phyloP scores from a whole-genome alignment of 2,888 invertebrate genomes.

The Pyrrhia umbra region DNA sequence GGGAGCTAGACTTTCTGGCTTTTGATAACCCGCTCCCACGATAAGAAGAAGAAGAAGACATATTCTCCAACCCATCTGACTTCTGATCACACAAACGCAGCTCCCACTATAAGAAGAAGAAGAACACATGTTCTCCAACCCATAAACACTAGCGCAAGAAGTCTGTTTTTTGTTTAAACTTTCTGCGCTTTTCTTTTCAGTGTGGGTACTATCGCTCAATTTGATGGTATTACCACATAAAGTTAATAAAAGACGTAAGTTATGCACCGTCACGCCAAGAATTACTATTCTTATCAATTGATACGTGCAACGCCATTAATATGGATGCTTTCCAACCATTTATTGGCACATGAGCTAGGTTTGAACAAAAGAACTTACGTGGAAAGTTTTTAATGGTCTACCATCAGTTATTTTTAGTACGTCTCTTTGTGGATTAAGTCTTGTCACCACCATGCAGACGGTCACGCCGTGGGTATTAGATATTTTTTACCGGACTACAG shows the following conservation, averaged over 20 bases:
- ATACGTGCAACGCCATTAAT: constrained; percentile 66
- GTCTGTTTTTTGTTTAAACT: neutral
- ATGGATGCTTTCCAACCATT: constrained; percentile 23
- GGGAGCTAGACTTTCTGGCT: no score
- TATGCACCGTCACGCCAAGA: constrained; percentile 43
- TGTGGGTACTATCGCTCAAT: neutral
- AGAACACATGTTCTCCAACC: no score
- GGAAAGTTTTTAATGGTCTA: neutral
- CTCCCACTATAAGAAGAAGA: no score
- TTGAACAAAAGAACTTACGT: neutral
- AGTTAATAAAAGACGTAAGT: constrained; percentile 26
- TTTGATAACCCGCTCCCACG: no score
- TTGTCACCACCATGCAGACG: no score
- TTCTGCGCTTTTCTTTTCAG: neutral
- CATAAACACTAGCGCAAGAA: no score
- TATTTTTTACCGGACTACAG: no score
- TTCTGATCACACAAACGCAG: no score
- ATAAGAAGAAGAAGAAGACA: no score
- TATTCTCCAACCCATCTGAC: no score
- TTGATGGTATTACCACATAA: constrained; percentile 13
- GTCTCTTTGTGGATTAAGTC: no score
- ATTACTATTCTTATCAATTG: constrained; percentile 43
- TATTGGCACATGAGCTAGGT: neutral
- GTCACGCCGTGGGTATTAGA: no score
- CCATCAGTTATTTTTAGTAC: neutral